phyloP scores from a whole-genome alignment of 92 coral and sea anemone species.

The Palythoa grandis region DNA sequence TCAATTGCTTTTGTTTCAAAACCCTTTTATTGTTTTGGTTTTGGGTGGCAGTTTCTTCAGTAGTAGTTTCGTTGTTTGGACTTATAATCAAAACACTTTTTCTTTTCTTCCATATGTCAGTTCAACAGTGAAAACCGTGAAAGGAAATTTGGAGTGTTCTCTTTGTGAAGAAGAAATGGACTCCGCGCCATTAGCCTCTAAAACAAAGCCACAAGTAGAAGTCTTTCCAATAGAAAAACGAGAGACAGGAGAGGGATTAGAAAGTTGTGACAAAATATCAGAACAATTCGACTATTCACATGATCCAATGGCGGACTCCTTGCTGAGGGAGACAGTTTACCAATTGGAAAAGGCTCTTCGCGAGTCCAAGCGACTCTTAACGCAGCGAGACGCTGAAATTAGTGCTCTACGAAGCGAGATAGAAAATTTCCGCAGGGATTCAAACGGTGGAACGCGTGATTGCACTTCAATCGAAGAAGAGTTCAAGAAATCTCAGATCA shows the following conservation, averaged over 20 bases:
- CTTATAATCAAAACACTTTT: conserved; percentile 5
- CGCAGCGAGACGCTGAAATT: conserved; percentile 87
- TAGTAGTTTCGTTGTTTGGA: conserved; percentile 16
- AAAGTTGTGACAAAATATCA: conserved; percentile 69
- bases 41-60: conserved; percentile 35
- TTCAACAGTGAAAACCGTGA: neutral
- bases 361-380: conserved; percentile 82
- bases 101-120: neutral
- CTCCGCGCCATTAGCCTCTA: neutral
- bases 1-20: conserved; percentile 13
- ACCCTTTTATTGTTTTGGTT: neutral
- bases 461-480: conserved; percentile 80
- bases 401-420: conserved; percentile 71
- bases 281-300: conserved; percentile 62
- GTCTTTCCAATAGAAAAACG: conserved; percentile 65
- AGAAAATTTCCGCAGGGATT: conserved; percentile 56
- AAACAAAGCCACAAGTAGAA: neutral
- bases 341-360: conserved; percentile 85
- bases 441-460: conserved; percentile 31
- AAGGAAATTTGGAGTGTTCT: neutral
- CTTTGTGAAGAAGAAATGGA: conserved; percentile 9
- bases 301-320: conserved; percentile 49
- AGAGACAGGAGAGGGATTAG: conserved; percentile 84
- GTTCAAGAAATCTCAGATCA: conserved; percentile 74
- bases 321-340: conserved; percentile 83